These are phyloP conservation scores for Cataglyphis rosenhaueri DNA, from an alignment of 2,888 invertebrate genomes.

Conservation along the genomic window DNA sequence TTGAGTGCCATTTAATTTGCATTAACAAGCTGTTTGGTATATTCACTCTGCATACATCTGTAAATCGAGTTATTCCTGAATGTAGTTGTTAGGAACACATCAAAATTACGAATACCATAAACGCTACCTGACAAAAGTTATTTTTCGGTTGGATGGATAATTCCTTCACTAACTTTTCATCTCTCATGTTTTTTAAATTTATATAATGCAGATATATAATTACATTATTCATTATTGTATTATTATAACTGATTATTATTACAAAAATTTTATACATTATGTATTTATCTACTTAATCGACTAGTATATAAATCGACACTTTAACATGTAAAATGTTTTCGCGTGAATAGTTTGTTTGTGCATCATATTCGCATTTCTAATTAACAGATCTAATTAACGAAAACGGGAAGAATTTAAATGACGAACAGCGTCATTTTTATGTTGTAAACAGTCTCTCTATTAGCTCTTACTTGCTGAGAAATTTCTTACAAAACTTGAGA, in stretches of 20 bases:
- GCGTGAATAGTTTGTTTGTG: neutral
- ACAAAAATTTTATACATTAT: neutral
- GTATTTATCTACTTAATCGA: neutral
- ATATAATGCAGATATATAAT: neutral
- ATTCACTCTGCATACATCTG: slow-evolving; percentile 53
- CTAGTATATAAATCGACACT: neutral
- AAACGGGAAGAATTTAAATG: slow-evolving; percentile 19
- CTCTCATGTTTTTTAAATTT: neutral
- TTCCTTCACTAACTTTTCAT: slow-evolving; percentile 25
- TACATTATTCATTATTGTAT: neutral
- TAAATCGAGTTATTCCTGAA: slow-evolving; percentile 68
- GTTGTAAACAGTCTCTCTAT: slow-evolving; percentile 14
- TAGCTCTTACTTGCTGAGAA: slow-evolving; percentile 46
- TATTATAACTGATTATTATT: neutral
- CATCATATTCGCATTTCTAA: neutral
- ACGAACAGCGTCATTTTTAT: slow-evolving; percentile 51
- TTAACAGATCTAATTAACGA: neutral
- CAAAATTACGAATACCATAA: neutral
- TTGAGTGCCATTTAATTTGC: slow-evolving; percentile 66
- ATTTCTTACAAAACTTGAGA: slow-evolving; percentile 46
- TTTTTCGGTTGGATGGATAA: neutral
- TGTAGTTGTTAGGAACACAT: slow-evolving; percentile 61
- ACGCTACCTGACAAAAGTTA: slow-evolving; percentile 9
- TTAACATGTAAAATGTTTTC: neutral
- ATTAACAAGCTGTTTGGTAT: slow-evolving; percentile 72